A percentile compares a stretch with the other conserved stretches of the same genome.
Conservation (phyloP, 37 sponge, comb jelly and placozoan genomes). For the Mnemiopsis leidyi region DNA sequence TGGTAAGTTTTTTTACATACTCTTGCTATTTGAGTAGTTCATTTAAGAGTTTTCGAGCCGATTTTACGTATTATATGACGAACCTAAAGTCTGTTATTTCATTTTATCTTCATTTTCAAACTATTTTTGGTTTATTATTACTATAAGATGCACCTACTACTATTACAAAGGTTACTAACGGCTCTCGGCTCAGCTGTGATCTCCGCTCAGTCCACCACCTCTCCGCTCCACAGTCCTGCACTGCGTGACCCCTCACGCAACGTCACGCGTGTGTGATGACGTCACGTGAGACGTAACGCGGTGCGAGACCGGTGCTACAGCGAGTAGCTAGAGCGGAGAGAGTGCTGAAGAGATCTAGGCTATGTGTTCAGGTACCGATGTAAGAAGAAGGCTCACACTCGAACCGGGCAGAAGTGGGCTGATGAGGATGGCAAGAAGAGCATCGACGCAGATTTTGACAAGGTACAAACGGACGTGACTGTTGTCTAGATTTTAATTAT, state of each 20-base stretch:
- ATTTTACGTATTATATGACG: no score
- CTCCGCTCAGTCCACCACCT: neutral
- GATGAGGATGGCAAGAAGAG: conserved; percentile 77
- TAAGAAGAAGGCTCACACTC: conserved; percentile 93
- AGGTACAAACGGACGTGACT: no score
- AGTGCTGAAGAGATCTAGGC: conserved; percentile 33
- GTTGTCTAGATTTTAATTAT: no score
- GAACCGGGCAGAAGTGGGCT: conserved; percentile 79
- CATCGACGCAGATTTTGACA: conserved; percentile 83
- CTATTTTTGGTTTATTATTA: no score
- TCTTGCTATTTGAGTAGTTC: no score
- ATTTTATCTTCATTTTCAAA: no score
- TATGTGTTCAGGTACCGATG: conserved; percentile 79
- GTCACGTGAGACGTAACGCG: neutral
- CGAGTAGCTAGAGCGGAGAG: neutral
- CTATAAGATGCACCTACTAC: no score
- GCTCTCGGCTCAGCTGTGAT: no score
- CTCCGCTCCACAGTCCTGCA: neutral
- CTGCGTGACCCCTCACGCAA: neutral
- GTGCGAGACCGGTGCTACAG: neutral
- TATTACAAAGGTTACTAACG: no score
- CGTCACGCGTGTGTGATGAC: neutral
- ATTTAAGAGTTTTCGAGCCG: no score
- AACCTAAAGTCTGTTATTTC: no score
- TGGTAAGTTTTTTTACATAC: conserved; percentile 82